These are phyloP conservation scores for Datnioides undecimradiatus DNA, from an alignment of 2,113 vertebrate species.

Conservation along the genomic window DNA sequence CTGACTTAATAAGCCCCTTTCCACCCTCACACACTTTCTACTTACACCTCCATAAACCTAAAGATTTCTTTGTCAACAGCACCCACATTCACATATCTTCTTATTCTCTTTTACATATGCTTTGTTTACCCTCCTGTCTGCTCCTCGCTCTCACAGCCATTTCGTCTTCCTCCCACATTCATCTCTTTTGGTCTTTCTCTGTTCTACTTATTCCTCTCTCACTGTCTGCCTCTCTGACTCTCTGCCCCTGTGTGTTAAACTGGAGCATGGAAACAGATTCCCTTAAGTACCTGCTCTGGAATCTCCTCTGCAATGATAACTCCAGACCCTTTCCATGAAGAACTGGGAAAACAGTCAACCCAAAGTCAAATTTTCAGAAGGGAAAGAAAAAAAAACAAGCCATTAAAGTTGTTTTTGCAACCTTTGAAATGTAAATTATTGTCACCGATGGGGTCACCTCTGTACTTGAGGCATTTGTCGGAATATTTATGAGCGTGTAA, in stretches of 20 bases:
- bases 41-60: slow-evolving; percentile 39
- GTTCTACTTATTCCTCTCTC: slow-evolving; percentile 69
- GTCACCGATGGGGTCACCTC: slow-evolving; percentile 48
- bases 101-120: slow-evolving; percentile 59
- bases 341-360: slow-evolving; percentile 63
- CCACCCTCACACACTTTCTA: slow-evolving; percentile 37
- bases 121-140: slow-evolving; percentile 65
- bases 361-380: slow-evolving; percentile 44
- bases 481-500: slow-evolving; percentile 68
- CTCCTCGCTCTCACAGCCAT: slow-evolving; percentile 21
- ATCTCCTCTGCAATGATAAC: slow-evolving; percentile 68
- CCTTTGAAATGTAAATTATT: slow-evolving; percentile 68
- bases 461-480: slow-evolving; percentile 24
- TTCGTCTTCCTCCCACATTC: slow-evolving; percentile 30
- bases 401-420: slow-evolving; percentile 42
- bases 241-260: slow-evolving; percentile 50
- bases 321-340: slow-evolving; percentile 73
- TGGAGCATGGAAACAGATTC: slow-evolving; percentile 73
- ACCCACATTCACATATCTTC: slow-evolving; percentile 30
- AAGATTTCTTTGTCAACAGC: slow-evolving; percentile 33
- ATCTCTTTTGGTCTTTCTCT: slow-evolving; percentile 32
- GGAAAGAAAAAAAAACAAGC: slow-evolving; percentile 23
- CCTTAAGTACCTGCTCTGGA: slow-evolving; percentile 73
- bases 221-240: slow-evolving; percentile 31
- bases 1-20: slow-evolving; percentile 52